Percentiles rank a stretch among this genome's conserved stretches.
Evolutionary conservation across 2,888 invertebrate genomes (phyloP).

Genomic region (Pristionchus maxplancki): DNA sequence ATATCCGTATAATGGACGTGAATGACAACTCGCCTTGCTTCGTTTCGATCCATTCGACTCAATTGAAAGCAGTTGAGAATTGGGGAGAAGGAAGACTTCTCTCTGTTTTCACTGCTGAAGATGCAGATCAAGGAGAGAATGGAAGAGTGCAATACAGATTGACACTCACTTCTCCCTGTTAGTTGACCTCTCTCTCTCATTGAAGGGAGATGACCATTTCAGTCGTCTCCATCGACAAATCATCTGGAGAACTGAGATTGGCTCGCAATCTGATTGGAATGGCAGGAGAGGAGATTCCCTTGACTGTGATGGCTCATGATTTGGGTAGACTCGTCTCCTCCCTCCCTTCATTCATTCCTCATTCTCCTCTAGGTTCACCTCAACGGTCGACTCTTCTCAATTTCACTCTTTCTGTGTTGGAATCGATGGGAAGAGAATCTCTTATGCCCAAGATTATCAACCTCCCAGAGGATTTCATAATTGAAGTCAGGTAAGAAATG

Average conservation of each 20-base stretch:
- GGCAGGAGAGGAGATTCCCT: background rate
- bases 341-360: too few relatives aligned
- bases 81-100: conserved; percentile 19
- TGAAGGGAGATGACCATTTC: background rate
- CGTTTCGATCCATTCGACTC: background rate
- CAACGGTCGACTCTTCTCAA: background rate
- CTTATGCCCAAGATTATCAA: background rate
- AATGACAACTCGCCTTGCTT: conserved; percentile 46
- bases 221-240: conserved; percentile 28
- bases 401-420: background rate
- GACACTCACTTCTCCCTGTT: background rate
- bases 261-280: conserved; percentile 24
- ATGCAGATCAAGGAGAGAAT: conserved; percentile 40
- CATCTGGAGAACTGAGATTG: background rate
- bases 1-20: conserved; percentile 29
- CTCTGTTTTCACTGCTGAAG: background rate
- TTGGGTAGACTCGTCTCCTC: background rate
- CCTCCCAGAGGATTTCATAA: background rate
- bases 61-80: conserved; percentile 43
- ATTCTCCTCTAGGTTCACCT: conserved; percentile 20
- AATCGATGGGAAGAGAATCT: background rate
- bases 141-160: conserved; percentile 1
- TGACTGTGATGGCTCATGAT: conserved; percentile 35
- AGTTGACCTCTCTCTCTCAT: background rate
- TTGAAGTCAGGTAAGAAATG: background rate